A percentile compares a stretch with the other conserved stretches of the same genome.
Evolutionary conservation across 2,797 vertebrate species (phyloP).

Genomic region (Naso thynnoides): DNA sequence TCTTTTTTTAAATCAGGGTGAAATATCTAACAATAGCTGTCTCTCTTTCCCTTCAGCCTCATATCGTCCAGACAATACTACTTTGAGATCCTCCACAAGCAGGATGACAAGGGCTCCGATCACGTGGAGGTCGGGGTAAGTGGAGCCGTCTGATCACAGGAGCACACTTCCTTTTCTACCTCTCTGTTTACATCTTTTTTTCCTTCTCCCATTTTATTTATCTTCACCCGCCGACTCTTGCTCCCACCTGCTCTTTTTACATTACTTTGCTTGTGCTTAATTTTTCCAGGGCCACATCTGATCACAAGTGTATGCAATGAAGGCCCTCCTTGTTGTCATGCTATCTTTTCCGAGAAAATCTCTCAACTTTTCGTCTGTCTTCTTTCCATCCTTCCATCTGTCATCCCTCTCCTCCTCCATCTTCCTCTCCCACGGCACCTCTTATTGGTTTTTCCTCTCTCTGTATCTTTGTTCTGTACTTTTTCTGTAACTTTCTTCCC

Average conservation of each 20-base stretch:
- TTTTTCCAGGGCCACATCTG: constrained; percentile 4
- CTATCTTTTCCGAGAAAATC: constrained; percentile 4
- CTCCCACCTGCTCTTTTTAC: neutral
- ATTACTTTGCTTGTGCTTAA: constrained; percentile 9
- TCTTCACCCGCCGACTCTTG: constrained; percentile 5
- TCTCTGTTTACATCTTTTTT: neutral
- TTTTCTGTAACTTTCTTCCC: constrained; percentile 16
- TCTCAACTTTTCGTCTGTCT: neutral
- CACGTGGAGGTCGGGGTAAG: constrained; percentile 98
- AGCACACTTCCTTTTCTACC: neutral
- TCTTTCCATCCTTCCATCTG: constrained; percentile 26
- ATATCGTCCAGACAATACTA: constrained; percentile 95
- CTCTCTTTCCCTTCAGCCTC: constrained; percentile 78
- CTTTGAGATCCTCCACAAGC: constrained; percentile 98
- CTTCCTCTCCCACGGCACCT: neutral
- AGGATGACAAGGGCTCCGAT: constrained; percentile 96
- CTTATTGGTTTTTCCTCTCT: constrained; percentile 11
- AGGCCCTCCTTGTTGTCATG: neutral
- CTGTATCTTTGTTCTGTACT: constrained; percentile 17
- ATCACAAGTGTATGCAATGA: constrained; percentile 9
- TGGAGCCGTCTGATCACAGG: constrained; percentile 29
- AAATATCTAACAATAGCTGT: constrained; percentile 40
- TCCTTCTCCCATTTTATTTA: neutral
- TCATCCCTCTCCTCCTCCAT: constrained; percentile 1
- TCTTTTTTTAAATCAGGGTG: neutral